Base-by-base conservation (phyloP, 2,888 invertebrate species). In the Cremastinae sp. region DNA sequence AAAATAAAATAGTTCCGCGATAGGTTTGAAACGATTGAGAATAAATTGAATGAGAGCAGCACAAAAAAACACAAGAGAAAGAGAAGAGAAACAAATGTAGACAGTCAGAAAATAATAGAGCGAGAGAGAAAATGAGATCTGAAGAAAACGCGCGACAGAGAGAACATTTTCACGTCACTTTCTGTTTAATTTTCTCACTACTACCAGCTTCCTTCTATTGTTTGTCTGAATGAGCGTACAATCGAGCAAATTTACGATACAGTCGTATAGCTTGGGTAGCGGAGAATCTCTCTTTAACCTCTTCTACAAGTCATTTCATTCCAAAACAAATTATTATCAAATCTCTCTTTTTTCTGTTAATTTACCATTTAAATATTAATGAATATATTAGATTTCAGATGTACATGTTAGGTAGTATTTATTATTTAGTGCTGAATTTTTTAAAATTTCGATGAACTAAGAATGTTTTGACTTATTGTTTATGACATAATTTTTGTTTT, bases 161-260 rank as follows among this genome's bases (percentile, higher is more conserved):
- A 28, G 43, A 72, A 43, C 35, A 47, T 59, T 65, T 66, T 66
- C 56, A 49, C 41, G 20, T 39, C 56, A 35, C 65, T 41, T 37
- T 53, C 39, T n/a, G 51, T 61, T 65, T 16, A 53, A 59, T 61
- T 41, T 61, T 66, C 59, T 39, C 49, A n/a, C 62, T 37, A 10
- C 47, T 45, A 39, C 39, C 14, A 28, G n/a, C 53, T 49, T 10
- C 16, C 45, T 14, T n/a, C 20, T 20, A 56, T 68, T 51, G 55
- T 68, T 74, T 74, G 47, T 43, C 22, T 41, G 16, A 76, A 22
- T 58, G 66, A 45, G 62, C 55, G 61, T 56, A 22, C 62, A 74
- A 74, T 64, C 62, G 43, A 65, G 61, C 22, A 53, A 80, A 80
- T 80, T 81, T 79, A 76, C 79, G 79, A 80, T 79, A 74, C 59